Evolutionary conservation across 2,113 vertebrate species (phyloP).

Genomic region (Hucho hucho): DNA sequence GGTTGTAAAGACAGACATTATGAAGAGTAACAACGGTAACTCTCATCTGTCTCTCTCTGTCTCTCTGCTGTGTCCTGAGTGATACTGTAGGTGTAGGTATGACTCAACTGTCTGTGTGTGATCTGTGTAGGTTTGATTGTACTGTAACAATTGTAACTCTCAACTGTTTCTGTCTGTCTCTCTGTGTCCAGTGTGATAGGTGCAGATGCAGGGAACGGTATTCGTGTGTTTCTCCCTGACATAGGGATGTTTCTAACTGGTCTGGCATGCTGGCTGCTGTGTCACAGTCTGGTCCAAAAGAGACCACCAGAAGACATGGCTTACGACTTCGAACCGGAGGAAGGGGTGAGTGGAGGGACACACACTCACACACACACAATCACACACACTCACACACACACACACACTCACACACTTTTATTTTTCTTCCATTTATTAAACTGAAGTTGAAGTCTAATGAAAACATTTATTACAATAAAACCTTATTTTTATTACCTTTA

Average conservation of each 20-base stretch:
- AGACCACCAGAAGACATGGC: constrained; percentile 75
- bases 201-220: constrained; percentile 91
- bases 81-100: too few relatives aligned
- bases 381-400: too few relatives aligned
- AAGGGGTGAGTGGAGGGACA: too few relatives aligned
- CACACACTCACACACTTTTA: not conserved
- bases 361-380: rapidly evolving
- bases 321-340: too few relatives aligned
- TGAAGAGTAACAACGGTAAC: too few relatives aligned
- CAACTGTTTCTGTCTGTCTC: constrained; percentile 8
- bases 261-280: constrained; percentile 89
- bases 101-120: constrained; percentile 51
- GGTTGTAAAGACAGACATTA: too few relatives aligned
- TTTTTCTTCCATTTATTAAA: too few relatives aligned
- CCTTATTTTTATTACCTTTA: not conserved
- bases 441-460: too few relatives aligned
- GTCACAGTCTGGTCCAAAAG: constrained; percentile 88
- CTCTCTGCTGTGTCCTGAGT: not conserved
- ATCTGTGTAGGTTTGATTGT: constrained; percentile 83
- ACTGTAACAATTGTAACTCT: constrained; percentile 70
- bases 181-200: constrained; percentile 82
- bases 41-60: not conserved
- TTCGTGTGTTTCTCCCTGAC: constrained; percentile 92
- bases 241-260: constrained; percentile 93
- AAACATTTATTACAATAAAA: too few relatives aligned